phyloP scores from a whole-genome alignment of 2,113 vertebrate species.

The Chloropsis cyanopogon region DNA sequence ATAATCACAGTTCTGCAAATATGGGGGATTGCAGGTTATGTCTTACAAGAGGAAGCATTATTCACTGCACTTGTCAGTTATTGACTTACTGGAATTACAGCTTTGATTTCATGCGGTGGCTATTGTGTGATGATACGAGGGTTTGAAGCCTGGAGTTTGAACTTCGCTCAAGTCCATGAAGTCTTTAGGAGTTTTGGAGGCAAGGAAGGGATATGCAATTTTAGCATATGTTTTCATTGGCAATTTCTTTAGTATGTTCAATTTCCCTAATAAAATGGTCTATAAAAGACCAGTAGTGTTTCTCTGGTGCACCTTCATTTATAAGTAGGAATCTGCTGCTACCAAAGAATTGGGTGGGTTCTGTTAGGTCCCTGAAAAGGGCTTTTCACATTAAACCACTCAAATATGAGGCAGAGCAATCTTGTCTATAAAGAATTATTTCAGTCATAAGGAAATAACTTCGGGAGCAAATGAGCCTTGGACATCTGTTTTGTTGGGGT shows the following conservation, averaged over 20 bases:
- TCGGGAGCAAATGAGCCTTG: conserved; percentile 11
- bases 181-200: not conserved
- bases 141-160: not conserved
- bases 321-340: not conserved
- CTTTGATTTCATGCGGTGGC: not conserved
- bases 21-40: not conserved
- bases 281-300: not conserved
- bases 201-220: not conserved
- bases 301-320: not conserved
- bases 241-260: not conserved
- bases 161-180: not conserved
- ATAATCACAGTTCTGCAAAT: conserved; percentile 18
- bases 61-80: not conserved
- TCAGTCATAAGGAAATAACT: conserved; percentile 43
- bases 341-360: not conserved
- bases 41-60: not conserved
- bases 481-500: conserved; percentile 13
- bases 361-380: not conserved
- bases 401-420: not conserved
- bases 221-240: not conserved
- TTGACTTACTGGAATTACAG: not conserved
- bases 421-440: not conserved
- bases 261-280: not conserved
- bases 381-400: not conserved
- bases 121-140: not conserved